Evolutionary conservation across 2,888 invertebrate species (phyloP).

Genomic region (Zeuzera pyrina): DNA sequence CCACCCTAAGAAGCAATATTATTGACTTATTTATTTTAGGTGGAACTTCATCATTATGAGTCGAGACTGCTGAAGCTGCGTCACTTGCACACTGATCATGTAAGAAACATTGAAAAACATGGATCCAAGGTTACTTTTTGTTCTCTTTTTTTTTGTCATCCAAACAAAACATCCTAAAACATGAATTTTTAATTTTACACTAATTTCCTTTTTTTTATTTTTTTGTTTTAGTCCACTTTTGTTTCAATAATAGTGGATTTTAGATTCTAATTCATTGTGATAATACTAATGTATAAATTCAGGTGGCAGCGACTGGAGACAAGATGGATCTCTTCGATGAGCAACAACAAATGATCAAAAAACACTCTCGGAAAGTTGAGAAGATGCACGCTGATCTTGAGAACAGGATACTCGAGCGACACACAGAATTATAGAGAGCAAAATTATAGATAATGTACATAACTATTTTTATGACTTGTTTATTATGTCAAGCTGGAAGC

Average conservation of each 20-base stretch:
- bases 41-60: slow-evolving; percentile 91
- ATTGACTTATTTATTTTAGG: slow-evolving; percentile 48
- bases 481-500: too few relatives aligned
- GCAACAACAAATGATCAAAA: slow-evolving; percentile 85
- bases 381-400: slow-evolving; percentile 88
- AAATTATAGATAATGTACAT: too few relatives aligned
- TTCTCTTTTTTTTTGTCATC: slow-evolving; percentile 15
- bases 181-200: too few relatives aligned
- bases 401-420: slow-evolving; percentile 81
- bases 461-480: too few relatives aligned
- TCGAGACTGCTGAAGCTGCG: slow-evolving; percentile 86
- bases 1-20: too few relatives aligned
- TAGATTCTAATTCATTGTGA: slow-evolving; percentile 3
- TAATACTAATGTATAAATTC: slow-evolving; percentile 6
- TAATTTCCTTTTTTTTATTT: too few relatives aligned
- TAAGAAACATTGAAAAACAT: slow-evolving; percentile 78
- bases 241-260: not conserved
- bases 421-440: slow-evolving; percentile 86
- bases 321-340: slow-evolving; percentile 76
- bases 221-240: not conserved
- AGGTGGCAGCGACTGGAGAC: slow-evolving; percentile 74
- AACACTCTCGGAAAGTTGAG: slow-evolving; percentile 87
- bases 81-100: slow-evolving; percentile 86
- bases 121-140: slow-evolving; percentile 65
- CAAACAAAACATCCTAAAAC: not conserved